These are phyloP conservation scores for Gibbula magus DNA, from an alignment of 2,888 invertebrate species.

Conservation along the genomic window DNA sequence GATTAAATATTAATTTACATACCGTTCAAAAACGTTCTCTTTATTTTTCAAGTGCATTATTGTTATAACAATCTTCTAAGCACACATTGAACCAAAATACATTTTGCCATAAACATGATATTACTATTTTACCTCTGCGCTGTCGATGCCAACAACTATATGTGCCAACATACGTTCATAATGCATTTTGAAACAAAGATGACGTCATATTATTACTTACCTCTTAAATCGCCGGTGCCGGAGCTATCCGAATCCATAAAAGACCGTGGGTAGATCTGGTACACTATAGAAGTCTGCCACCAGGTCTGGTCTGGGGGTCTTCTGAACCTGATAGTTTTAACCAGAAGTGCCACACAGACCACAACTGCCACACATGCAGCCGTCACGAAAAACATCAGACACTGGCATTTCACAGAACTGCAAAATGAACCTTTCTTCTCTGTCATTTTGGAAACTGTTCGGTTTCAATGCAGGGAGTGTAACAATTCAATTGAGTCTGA, in stretches of 20 bases:
- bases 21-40: too few species aligned
- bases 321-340: not conserved
- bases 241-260: not conserved
- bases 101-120: too few species aligned
- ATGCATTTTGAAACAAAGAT: too few species aligned
- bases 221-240: not conserved
- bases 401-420: not conserved
- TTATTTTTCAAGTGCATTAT: too few species aligned
- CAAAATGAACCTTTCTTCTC: not conserved
- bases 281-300: slow-evolving; percentile 1
- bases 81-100: too few species aligned
- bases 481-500: too few species aligned
- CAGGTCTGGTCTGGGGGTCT: not conserved
- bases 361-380: not conserved
- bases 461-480: too few species aligned
- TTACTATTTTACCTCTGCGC: too few species aligned
- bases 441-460: not conserved
- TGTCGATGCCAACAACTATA: too few species aligned
- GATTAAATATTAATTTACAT: too few species aligned
- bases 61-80: too few species aligned
- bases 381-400: not conserved
- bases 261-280: slow-evolving; percentile 5
- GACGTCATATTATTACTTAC: not conserved
- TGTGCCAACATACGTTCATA: too few species aligned
- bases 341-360: not conserved